These are phyloP conservation scores for Chaitophorus viminalis DNA, from an alignment of 2,888 invertebrate genomes.

Conservation along the genomic window DNA sequence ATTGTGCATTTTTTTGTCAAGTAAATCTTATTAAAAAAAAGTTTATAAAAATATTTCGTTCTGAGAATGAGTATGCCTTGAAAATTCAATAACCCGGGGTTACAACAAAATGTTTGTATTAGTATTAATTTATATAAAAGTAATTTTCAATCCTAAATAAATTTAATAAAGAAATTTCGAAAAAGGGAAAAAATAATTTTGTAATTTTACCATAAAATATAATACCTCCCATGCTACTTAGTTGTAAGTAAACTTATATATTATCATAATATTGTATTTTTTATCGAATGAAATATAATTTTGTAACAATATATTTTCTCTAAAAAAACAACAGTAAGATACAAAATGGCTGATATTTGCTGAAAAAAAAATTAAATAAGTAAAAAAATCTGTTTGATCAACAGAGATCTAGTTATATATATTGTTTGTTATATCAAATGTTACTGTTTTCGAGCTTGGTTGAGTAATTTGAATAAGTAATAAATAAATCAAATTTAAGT, in stretches of 20 bases:
- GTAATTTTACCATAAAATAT: not conserved
- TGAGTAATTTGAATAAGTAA: too few relatives aligned
- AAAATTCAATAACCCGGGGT: not conserved
- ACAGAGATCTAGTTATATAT: too few relatives aligned
- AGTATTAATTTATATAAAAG: not conserved
- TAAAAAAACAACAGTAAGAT: not conserved
- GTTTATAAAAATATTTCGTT: not conserved
- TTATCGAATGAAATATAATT: not conserved
- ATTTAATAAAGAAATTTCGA: slow-evolving; percentile 28
- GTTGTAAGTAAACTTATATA: not conserved
- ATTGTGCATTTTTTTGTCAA: too few relatives aligned
- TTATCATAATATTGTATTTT: not conserved
- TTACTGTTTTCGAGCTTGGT: too few relatives aligned
- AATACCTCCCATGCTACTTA: not conserved
- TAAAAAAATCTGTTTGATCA: too few relatives aligned
- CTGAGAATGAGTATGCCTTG: not conserved
- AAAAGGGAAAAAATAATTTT: not conserved
- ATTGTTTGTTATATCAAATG: too few relatives aligned
- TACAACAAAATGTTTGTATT: not conserved
- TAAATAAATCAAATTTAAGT: too few relatives aligned
- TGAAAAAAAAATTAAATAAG: too few relatives aligned
- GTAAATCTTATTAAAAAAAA: not conserved
- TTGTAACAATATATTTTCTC: not conserved
- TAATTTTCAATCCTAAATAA: not conserved
- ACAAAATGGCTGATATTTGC: not conserved